These are phyloP conservation scores for Premnoplex brunnescens DNA, from an alignment of 2,797 vertebrate genomes.

Conservation along the genomic window DNA sequence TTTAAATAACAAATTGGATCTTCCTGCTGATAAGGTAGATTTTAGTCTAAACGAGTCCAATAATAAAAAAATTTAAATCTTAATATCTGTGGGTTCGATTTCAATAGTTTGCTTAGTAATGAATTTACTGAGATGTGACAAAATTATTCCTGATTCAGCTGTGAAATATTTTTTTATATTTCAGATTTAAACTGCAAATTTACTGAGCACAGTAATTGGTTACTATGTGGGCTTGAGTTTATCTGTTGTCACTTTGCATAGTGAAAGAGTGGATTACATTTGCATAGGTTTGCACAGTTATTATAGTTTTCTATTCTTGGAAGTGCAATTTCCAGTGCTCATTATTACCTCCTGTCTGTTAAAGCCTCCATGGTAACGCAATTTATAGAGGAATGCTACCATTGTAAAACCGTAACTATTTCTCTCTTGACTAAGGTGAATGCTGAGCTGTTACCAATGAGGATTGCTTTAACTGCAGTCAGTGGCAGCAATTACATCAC, in stretches of 20 bases:
- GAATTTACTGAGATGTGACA: background rate
- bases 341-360: background rate
- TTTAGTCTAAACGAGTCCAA: background rate
- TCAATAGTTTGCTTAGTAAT: background rate
- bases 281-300: background rate
- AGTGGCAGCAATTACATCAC: background rate
- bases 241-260: background rate
- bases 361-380: background rate
- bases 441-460: background rate
- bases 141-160: background rate
- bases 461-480: background rate
- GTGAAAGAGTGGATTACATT: background rate
- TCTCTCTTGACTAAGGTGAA: background rate
- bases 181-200: background rate
- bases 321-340: background rate
- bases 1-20: slow-evolving; percentile 82
- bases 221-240: background rate
- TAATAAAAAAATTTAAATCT: background rate
- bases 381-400: background rate
- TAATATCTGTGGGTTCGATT: background rate
- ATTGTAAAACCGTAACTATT: background rate
- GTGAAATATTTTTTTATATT: background rate
- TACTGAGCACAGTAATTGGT: background rate
- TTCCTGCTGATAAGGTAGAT: slow-evolving; percentile 82
- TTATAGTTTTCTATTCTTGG: background rate